Evolutionary conservation across 2,888 invertebrate species (phyloP), one percentile per base, ranked within the genome.

Genomic region (Chymomyza caudatula): DNA sequence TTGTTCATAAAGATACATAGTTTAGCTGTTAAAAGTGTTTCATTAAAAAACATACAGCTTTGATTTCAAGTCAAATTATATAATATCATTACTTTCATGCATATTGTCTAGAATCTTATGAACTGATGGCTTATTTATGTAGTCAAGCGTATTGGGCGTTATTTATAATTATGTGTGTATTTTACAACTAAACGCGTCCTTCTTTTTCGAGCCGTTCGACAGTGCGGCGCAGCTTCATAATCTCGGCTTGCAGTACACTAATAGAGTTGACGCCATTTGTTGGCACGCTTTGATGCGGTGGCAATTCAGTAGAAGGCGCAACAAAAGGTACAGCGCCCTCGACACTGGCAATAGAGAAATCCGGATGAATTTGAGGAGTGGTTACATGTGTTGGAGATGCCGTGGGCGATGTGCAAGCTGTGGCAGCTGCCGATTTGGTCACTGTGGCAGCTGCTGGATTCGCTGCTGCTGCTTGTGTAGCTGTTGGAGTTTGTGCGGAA

Each of bases 221-320:
- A 1, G 78, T 82, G n/a, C 88, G 87, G 4, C 83, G 73, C 60
- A 89, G 63, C 47, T 86, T 78, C 3, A 73, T 62, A 47, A 89
- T 67, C 67, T 89, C 89, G 2, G 77, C 78, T 44, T 87, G 86
- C 63, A 89, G 77, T 60, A 85, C 74, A n/a, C 80, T 78, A 19
- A 86, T 51, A 8, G 47, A 0, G 8, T 17, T 13, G 4, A 6
- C 15, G 37, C 53, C 64, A 37, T 3, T 55, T 47, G n/a, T 37
- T 57, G 1, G 11, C 2, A 13, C 13, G 43, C 11, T 37, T 2
- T 3, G 2, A 11, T 3, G 2, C 5, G 29, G 0, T 37, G 29
- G 29, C 11, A 37, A 2, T 8, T 51, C 17, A 0, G 6, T 8
- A 4, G 29, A 13, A 1, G 55, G 58, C 11, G 42, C 43, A 5